phyloP scores from a whole-genome alignment of 2,888 invertebrate species.

The Bedellia somnulentella region DNA sequence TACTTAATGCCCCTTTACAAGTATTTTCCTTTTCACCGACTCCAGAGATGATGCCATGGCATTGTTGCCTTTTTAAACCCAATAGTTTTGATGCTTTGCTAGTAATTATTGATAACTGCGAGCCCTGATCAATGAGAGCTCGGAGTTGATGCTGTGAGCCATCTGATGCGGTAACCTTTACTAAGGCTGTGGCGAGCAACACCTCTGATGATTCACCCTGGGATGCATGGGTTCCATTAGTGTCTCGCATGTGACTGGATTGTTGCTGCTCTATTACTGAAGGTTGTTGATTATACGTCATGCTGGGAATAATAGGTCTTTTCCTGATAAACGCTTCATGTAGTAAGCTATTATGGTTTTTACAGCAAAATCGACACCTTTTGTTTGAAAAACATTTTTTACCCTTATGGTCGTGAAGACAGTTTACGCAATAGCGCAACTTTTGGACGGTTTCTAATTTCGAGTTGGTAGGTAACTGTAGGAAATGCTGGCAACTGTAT shows the following conservation, averaged over 20 bases:
- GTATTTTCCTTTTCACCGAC: constrained; percentile 1
- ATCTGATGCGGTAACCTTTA: background rate
- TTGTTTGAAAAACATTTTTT: background rate
- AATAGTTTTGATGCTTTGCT: constrained; percentile 4
- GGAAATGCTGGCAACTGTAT: background rate
- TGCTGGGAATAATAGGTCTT: too few species aligned
- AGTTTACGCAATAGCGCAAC: background rate
- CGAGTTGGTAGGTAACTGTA: background rate
- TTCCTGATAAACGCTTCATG: constrained; percentile 1
- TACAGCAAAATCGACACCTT: background rate
- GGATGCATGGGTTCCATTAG: background rate
- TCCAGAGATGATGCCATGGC: constrained; percentile 1
- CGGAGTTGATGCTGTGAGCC: background rate
- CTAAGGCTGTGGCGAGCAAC: background rate
- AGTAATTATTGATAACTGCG: constrained; percentile 2
- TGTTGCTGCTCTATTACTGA: too few species aligned
- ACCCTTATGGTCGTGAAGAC: background rate
- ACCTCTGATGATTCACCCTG: background rate
- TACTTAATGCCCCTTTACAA: constrained; percentile 3
- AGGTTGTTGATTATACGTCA: too few species aligned
- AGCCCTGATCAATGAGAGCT: background rate
- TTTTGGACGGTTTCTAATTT: background rate
- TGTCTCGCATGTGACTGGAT: background rate
- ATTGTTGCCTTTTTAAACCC: background rate
- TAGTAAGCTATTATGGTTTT: background rate